Base-by-base conservation (phyloP, 2,888 invertebrate genomes). In the Phaonia tiefii region DNA sequence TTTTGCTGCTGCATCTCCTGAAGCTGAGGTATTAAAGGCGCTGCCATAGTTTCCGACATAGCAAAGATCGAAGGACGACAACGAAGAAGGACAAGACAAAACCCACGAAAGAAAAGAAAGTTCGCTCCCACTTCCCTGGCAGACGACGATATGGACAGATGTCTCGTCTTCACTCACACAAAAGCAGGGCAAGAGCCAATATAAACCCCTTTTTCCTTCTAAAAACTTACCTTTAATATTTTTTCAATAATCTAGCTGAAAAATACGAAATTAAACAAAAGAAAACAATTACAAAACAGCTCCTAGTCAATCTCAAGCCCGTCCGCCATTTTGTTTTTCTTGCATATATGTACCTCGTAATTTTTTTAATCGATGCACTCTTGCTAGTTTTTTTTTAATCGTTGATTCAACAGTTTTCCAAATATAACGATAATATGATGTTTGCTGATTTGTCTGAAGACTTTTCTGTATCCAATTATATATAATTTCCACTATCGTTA, bases 1-100 rank as follows among this genome's bases (percentile, higher is more conserved):
- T 83, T 77, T 3, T 85, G 85, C 71, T 87, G 87, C 76, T 89
- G 90, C 87, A 89, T 90, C 84, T 87, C 89, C 85, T 89, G 87
- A 77, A 89, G 84, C 84, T 89, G 90, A 4, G 89, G 87, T 85
- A 89, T 89, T 39, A 89, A 84, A 78, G 88, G 84, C 42, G 86
- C 87, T 17, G 87, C 89, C 75, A 88, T 86, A 63, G 88, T 84
- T 79, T 89, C 88, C 66, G 89, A 88, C 89, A 89, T 89, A 72
- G 66, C 77, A 78, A 72, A 31, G 11, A 5, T 3, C 31, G 31
- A 39, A 22, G n/a, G 11, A n/a, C 22, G 25, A 10, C 26, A 70
- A 65, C 54, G 63, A 37, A 5, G 25, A 3, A 69, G 22, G 54
- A 51, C 60, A 69, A 1, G 54, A 60, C 67, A 69, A 5, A 72